Evolutionary conservation across 2,888 invertebrate genomes (phyloP), one percentile per base, ranked within the genome.

Genomic region (Eupeodes luniger): DNA sequence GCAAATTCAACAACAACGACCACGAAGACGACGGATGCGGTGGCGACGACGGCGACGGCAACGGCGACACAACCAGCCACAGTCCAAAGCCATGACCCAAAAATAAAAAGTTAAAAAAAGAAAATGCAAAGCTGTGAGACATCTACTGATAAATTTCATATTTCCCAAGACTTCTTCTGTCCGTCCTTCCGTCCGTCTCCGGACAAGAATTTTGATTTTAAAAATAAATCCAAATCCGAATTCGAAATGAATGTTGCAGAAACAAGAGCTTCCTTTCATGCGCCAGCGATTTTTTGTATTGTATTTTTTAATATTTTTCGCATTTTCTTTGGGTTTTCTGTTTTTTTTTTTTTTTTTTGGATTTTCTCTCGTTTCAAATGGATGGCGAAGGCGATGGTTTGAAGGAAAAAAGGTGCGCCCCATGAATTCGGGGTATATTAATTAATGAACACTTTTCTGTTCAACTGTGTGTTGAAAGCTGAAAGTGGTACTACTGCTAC

Each of bases 341-440:
- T 47, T 72, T 49, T 72, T 47, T 14, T n/a, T 64, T 64, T 44
- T 64, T 27, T 55, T 12, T 53, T 16, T 55, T 55, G 19, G 16
- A 59, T 69, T 66, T 83, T 80, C 79, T 83, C 83, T 64, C 75
- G 77, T 77, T 44, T 74, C 57, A 59, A 57, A 72, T 59, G 72
- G 72, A 34, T 72, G 47, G 36, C 69, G 72, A 34, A 59, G 47
- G 19, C 69, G 47, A 72, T 72, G 79, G 47, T 64, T 64, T 44
- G 36, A 40, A 72, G 75, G 70, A 84, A 85, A 88, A 84, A 85
- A 88, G 88, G 88, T 88, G 88, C 88, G 88, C 88, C 75, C 85
- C 85, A 67, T 69, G 77, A 80, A 72, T 81, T 55, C 44, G 77
- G 53, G 27, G 27, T 27, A 27, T 64, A 80, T 66, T 82, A 74